Base-by-base conservation (phyloP, 2,888 invertebrate species). In the Apodemia zela region DNA sequence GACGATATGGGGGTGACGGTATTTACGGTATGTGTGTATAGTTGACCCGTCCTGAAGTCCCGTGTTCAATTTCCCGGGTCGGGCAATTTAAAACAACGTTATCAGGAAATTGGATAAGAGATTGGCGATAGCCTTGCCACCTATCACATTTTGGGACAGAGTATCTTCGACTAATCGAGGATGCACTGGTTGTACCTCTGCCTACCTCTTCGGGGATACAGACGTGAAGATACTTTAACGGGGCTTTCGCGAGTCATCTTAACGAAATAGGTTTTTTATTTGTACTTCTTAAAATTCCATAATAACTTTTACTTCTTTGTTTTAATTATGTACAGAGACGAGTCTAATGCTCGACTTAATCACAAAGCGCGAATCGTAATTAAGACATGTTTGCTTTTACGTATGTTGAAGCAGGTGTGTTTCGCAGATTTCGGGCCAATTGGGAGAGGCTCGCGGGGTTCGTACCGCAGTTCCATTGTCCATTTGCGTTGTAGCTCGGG, bases 341-440 rank as follows among this genome's bases (percentile, higher is more conserved):
- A n/a, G 45, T n/a, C 45, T n/a, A 6, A 45, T n/a, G 45, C 45
- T 45, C 45, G 13, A n/a, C 1, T 45, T 45, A n/a, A 6, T 15
- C 54, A 15, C 15, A 21, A 54, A 54, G 25, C 25, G 25, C 25
- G 25, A 25, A 29, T 38, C 15, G 54, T 54, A 54, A 21, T 21
- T 25, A 15, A 54, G 13, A 45, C n/a, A 1, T 54, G 15, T 54
- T 54, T 54, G 54, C 25, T 54, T 11, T 54, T 11, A 54, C 54
- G 54, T 54, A 13, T 54, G 11, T 54, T 54, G 21, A 25, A 54
- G 15, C 54, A 54, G 54, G 54, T 54, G 54, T 38, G 54, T 2
- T 54, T 54, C 15, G 54, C 54, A 54, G 21, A 54, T 54, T 54
- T 21, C 11, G 13, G 25, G 25, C 13, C 21, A 54, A 13, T 21